Conservation (phyloP, 2,113 vertebrate species). For the Dipodomys ordii region DNA sequence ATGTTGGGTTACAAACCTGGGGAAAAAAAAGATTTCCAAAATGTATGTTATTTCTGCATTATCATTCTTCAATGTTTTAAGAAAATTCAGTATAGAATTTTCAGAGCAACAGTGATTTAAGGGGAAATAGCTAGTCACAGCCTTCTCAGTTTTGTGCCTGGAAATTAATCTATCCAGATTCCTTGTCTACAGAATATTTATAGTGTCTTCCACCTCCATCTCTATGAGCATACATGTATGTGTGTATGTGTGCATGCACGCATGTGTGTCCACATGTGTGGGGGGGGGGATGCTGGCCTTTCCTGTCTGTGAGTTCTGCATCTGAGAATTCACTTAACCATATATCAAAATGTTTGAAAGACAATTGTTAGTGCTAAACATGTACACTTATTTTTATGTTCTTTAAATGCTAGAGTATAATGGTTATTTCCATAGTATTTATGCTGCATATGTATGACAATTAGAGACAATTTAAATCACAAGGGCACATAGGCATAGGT, state of each 20-base stretch:
- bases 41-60: not conserved
- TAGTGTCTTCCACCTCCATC: not conserved
- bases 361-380: fast-evolving
- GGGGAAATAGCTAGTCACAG: fast-evolving
- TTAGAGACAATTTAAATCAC: no score
- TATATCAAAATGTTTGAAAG: not conserved
- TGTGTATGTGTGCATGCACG: not conserved
- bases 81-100: not conserved
- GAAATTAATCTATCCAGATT: not conserved
- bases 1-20: not conserved
- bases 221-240: no score
- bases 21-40: not conserved
- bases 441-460: no score
- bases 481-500: fast-evolving
- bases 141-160: fast-evolving
- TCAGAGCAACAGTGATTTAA: not conserved
- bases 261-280: not conserved
- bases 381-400: not conserved
- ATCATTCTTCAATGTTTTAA: not conserved
- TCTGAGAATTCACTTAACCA: not conserved
- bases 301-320: not conserved
- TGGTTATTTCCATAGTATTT: not conserved
- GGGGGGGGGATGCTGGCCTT: fast-evolving
- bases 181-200: not conserved
- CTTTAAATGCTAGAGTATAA: no score